Conservation (phyloP, 2,888 invertebrate species). For the Polydrusus cervinus region DNA sequence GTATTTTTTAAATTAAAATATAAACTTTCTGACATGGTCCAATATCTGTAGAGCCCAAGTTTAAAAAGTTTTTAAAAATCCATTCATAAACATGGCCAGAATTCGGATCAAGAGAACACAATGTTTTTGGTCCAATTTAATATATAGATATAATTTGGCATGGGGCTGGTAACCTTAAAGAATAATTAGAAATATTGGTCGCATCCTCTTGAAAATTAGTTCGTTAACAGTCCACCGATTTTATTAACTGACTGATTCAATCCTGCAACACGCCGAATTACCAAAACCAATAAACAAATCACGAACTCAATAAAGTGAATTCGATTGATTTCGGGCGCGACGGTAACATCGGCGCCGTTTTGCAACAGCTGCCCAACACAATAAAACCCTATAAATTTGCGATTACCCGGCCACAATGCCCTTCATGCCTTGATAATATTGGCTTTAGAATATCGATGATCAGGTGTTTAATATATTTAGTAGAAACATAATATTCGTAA, state of each 20-base stretch:
- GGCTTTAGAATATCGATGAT: slow-evolving; percentile 39
- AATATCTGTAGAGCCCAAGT: no score
- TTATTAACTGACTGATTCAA: slow-evolving; percentile 7
- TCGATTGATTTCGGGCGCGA: slow-evolving; percentile 43
- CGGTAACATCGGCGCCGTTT: slow-evolving; percentile 39
- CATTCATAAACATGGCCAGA: no score
- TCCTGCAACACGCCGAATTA: slow-evolving; percentile 4
- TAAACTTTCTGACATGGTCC: no score
- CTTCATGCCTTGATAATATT: slow-evolving; percentile 38
- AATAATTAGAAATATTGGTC: no score
- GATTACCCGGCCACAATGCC: slow-evolving; percentile 45
- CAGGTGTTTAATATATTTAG: slow-evolving; percentile 12
- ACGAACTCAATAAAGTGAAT: slow-evolving; percentile 49
- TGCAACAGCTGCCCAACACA: slow-evolving; percentile 52
- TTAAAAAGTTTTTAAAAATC: no score
- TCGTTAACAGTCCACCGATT: no score
- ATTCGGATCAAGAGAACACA: no score
- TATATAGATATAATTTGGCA: no score
- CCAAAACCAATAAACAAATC: slow-evolving; percentile 40
- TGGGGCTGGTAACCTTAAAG: no score
- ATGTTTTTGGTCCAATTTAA: no score
- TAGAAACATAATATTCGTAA: not conserved
- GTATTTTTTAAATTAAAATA: no score
- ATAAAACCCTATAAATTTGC: slow-evolving; percentile 55
- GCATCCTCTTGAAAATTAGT: no score